phyloP scores from a whole-genome alignment of 2,888 invertebrate species.

The Ethmia dodecea region DNA sequence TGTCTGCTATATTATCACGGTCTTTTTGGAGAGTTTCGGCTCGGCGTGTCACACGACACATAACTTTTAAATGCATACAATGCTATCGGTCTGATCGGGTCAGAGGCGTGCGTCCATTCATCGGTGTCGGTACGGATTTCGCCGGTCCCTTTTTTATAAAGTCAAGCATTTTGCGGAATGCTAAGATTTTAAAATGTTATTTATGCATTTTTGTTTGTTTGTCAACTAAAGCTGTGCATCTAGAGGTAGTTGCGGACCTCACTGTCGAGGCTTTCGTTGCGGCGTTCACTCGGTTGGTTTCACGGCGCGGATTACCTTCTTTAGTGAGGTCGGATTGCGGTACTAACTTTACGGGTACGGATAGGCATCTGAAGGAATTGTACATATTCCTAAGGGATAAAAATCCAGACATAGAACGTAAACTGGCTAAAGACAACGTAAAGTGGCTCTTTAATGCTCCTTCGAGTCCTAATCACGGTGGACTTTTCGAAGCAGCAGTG shows the following conservation, averaged over 20 bases:
- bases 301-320: slow-evolving; percentile 10
- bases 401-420: too few species aligned
- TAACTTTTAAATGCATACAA: slow-evolving; percentile 2
- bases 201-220: slow-evolving; percentile 5
- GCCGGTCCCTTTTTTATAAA: slow-evolving; percentile 9
- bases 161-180: slow-evolving; percentile 2
- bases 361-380: slow-evolving; percentile 7
- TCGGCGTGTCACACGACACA: slow-evolving; percentile 2
- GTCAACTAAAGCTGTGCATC: too few species aligned
- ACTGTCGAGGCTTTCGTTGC: slow-evolving; percentile 15
- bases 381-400: slow-evolving; percentile 2
- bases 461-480: not conserved
- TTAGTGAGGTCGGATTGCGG: slow-evolving; percentile 13
- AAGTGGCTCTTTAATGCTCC: not conserved
- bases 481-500: not conserved
- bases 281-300: slow-evolving; percentile 8
- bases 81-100: slow-evolving; percentile 2
- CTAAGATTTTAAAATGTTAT: too few species aligned
- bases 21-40: slow-evolving; percentile 8
- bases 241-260: slow-evolving; percentile 10
- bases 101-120: slow-evolving; percentile 1
- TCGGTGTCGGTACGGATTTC: slow-evolving; percentile 6
- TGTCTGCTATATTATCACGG: slow-evolving; percentile 3
- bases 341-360: slow-evolving; percentile 12
- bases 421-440: not conserved